Evolutionary conservation across 1,140 invertebrate genomes (phyloP).

Genomic region (Delia radicum): DNA sequence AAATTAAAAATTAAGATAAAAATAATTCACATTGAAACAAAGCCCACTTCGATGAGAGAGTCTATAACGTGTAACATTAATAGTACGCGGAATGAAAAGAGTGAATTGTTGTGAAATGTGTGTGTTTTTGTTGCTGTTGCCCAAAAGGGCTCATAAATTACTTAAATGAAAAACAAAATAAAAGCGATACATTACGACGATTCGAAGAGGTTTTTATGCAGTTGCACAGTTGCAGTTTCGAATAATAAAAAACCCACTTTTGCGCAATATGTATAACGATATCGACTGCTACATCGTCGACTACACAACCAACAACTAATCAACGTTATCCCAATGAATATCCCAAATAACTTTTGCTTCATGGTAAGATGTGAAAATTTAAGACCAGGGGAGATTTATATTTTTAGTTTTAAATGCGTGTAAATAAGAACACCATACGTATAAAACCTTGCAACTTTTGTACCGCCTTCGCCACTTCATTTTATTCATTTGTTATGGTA

Average conservation of each 20-base stretch:
- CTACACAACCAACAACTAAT: no score
- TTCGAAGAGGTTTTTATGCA: not conserved
- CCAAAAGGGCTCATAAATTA: constrained; percentile 9
- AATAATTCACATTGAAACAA: constrained; percentile 5
- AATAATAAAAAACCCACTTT: constrained; percentile 8
- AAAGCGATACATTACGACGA: not conserved
- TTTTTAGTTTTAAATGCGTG: not conserved
- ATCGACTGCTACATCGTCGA: not conserved
- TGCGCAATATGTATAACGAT: not conserved
- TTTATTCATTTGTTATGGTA: not conserved
- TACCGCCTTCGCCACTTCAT: not conserved
- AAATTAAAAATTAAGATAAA: constrained; percentile 23
- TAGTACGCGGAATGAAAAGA: not conserved
- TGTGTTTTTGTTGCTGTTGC: no score
- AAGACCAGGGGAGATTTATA: not conserved
- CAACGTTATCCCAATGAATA: not conserved
- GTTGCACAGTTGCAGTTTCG: constrained; percentile 51
- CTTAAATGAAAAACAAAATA: not conserved
- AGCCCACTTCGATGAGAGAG: no score
- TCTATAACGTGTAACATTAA: no score
- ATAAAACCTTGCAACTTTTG: not conserved
- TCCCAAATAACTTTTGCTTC: not conserved
- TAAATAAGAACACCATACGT: not conserved
- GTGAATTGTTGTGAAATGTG: not conserved
- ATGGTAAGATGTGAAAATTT: not conserved